phyloP scores from a whole-genome alignment of 1,140 invertebrate genomes.

The Achroia grisella region DNA sequence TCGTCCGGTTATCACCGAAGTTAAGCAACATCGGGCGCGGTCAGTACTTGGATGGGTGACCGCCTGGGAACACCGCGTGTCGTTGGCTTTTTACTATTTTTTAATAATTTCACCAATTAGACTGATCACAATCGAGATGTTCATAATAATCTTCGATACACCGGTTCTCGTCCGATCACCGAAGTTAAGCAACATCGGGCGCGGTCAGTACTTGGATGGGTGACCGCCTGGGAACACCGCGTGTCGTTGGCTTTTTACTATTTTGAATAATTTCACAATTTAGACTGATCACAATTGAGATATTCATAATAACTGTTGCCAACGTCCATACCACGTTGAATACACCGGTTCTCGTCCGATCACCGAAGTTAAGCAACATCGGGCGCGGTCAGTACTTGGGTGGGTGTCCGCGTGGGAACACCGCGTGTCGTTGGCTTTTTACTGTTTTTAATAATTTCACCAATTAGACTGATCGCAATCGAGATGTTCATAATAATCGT shows the following conservation, averaged over 20 bases:
- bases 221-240: conserved; percentile 31
- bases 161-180: conserved; percentile 20
- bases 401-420: conserved; percentile 14
- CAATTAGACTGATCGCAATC: too few relatives aligned
- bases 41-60: conserved; percentile 29
- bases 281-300: too few relatives aligned
- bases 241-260: conserved; percentile 27
- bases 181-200: conserved; percentile 11
- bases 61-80: conserved; percentile 30
- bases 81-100: conserved; percentile 26
- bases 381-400: conserved; percentile 14
- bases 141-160: too few relatives aligned
- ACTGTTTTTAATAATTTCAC: too few relatives aligned
- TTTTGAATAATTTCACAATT: neutral
- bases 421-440: conserved; percentile 29
- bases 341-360: conserved; percentile 40
- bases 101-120: too few relatives aligned
- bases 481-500: too few relatives aligned
- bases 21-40: conserved; percentile 14
- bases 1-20: conserved; percentile 11
- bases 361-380: conserved; percentile 40
- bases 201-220: conserved; percentile 27
- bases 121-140: too few relatives aligned
- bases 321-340: conserved; percentile 37
- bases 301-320: conserved; percentile 7